These are phyloP conservation scores for Odocoileus virginianus DNA, from an alignment of 2,113 vertebrate genomes.

Conservation along the genomic window DNA sequence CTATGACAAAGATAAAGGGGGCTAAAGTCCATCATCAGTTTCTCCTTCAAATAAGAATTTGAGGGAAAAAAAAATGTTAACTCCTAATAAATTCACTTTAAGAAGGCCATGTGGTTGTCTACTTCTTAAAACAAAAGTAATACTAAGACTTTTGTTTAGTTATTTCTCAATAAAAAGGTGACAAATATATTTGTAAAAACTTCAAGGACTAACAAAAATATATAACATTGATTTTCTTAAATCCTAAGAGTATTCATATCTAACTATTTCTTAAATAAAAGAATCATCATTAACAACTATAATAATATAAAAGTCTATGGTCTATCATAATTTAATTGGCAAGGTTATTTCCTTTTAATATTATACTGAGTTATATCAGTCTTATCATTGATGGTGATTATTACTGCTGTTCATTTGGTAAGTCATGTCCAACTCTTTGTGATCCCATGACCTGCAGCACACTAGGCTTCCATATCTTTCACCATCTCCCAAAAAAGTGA, in stretches of 20 bases:
- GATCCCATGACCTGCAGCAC: background rate
- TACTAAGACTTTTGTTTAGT: background rate
- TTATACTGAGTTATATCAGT: background rate
- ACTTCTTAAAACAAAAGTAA: background rate
- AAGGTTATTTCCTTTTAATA: background rate
- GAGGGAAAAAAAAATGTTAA: background rate
- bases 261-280: background rate
- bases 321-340: background rate
- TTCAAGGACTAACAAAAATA: background rate
- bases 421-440: background rate
- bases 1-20: background rate
- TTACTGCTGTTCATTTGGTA: background rate
- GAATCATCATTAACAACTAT: background rate
- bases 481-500: background rate
- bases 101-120: background rate
- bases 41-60: constrained; percentile 2
- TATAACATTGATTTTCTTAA: background rate
- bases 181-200: background rate
- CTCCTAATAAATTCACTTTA: background rate
- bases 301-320: background rate
- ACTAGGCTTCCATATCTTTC: background rate
- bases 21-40: background rate
- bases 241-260: background rate
- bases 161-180: background rate
- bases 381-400: background rate